A percentile compares a stretch with the other conserved stretches of the same genome.
Conservation (phyloP, 2,797 vertebrate species). For the Neoniphon sammara region DNA sequence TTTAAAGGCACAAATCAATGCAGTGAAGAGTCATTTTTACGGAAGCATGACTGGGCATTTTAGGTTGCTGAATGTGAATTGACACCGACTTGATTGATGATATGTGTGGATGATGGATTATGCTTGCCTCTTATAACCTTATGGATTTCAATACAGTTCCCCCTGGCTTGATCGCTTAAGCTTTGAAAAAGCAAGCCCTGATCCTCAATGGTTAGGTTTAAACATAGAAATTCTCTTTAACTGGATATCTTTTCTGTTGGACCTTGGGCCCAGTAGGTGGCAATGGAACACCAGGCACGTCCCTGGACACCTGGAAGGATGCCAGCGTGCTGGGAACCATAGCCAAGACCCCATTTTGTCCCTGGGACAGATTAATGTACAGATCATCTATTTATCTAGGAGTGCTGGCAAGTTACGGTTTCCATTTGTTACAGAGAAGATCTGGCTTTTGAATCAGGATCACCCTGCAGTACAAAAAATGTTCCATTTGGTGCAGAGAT, state of each 20-base stretch:
- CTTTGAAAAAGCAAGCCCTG: not conserved
- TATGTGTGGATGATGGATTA: not conserved
- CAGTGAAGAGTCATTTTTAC: slow-evolving; percentile 45
- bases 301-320: slow-evolving; percentile 51
- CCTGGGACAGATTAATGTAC: slow-evolving; percentile 38
- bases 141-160: slow-evolving; percentile 8
- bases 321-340: slow-evolving; percentile 35
- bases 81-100: slow-evolving; percentile 33
- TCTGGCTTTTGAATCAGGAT: slow-evolving; percentile 23
- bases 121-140: slow-evolving; percentile 21
- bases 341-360: slow-evolving; percentile 43
- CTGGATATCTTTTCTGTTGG: slow-evolving; percentile 33
- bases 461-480: not conserved
- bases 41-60: slow-evolving; percentile 56
- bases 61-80: slow-evolving; percentile 43
- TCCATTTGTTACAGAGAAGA: slow-evolving; percentile 2
- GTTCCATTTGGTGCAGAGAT: slow-evolving; percentile 15
- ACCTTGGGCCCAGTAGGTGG: slow-evolving; percentile 65
- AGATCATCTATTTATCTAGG: slow-evolving; percentile 46
- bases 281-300: slow-evolving; percentile 64
- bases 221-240: slow-evolving; percentile 1
- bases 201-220: slow-evolving; percentile 20
- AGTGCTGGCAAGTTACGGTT: slow-evolving; percentile 17
- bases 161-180: not conserved
- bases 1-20: slow-evolving; percentile 51